These are phyloP conservation scores for Ochropleura leucogaster DNA, from an alignment of 2,888 invertebrate species.

Conservation along the genomic window DNA sequence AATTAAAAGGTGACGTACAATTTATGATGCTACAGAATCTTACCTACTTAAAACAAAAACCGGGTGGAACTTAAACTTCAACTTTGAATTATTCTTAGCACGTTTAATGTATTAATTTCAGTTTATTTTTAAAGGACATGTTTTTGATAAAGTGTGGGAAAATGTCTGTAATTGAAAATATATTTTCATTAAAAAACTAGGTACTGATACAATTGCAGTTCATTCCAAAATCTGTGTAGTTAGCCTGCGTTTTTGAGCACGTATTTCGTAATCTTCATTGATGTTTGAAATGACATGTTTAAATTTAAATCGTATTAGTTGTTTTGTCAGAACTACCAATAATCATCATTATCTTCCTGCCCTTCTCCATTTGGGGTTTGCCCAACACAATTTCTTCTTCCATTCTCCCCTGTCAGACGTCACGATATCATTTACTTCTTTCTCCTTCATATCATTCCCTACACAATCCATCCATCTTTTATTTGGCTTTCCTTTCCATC, in stretches of 20 bases:
- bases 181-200: background rate
- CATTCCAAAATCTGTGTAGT: background rate
- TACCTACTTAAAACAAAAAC: background rate
- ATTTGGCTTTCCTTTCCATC: no score
- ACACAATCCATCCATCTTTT: no score
- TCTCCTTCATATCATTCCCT: no score
- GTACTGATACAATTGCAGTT: background rate
- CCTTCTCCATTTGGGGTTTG: no score
- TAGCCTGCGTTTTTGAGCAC: background rate
- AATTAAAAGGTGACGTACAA: conserved; percentile 25
- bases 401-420: no score
- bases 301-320: background rate
- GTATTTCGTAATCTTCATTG: background rate
- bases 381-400: no score
- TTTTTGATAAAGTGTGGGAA: background rate
- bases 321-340: background rate
- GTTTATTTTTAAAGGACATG: background rate
- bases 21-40: background rate
- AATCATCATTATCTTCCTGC: no score
- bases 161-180: background rate
- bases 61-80: background rate
- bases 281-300: background rate
- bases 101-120: background rate
- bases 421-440: no score
- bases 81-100: background rate